These are phyloP conservation scores for Papilio polytes DNA, from an alignment of 1,140 invertebrate genomes.

Conservation along the genomic window DNA sequence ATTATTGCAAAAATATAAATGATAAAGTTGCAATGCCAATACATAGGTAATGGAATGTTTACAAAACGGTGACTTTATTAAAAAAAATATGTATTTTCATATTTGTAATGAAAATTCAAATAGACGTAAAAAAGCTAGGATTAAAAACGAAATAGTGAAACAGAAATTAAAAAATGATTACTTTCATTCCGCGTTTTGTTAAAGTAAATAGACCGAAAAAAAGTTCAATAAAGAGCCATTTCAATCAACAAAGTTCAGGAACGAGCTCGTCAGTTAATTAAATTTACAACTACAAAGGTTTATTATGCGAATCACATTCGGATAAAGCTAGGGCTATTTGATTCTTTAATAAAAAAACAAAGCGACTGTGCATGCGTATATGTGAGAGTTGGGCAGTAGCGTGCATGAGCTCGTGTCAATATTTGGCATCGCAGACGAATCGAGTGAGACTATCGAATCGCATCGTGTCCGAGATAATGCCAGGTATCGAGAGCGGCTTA, in stretches of 20 bases:
- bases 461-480: conserved; percentile 57
- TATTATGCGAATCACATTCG: conserved; percentile 35
- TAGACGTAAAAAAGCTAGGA: not conserved
- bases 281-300: conserved; percentile 15
- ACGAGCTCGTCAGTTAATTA: conserved; percentile 29
- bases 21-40: no score
- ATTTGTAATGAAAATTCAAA: no score
- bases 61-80: no score
- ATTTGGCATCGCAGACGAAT: conserved; percentile 66
- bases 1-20: no score
- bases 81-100: no score
- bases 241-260: conserved; percentile 35
- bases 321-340: conserved; percentile 21
- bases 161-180: not conserved
- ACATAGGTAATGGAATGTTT: no score
- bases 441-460: conserved; percentile 59
- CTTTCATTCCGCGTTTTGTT: not conserved
- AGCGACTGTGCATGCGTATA: not conserved
- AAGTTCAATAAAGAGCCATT: not conserved
- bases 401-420: conserved; percentile 64
- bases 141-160: not conserved
- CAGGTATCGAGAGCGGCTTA: conserved; percentile 64
- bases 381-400: not conserved
- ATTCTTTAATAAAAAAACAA: conserved; percentile 29
- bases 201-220: not conserved